phyloP scores from a whole-genome alignment of 2,113 vertebrate species.

The Hippopotamus amphibius region DNA sequence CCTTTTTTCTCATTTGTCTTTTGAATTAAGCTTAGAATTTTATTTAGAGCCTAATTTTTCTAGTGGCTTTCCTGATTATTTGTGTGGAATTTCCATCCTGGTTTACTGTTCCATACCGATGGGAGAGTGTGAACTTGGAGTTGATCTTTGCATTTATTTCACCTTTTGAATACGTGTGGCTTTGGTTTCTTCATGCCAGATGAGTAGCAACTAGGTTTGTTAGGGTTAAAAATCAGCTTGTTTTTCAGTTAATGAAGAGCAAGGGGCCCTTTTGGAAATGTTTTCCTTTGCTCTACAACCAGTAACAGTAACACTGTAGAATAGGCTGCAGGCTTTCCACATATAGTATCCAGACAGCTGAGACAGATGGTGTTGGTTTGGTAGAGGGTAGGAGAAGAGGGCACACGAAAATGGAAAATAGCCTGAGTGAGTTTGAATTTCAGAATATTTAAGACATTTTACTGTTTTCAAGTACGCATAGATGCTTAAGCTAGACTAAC shows the following conservation, averaged over 20 bases:
- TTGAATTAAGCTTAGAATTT: conserved; percentile 46
- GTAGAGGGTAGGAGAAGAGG: background rate
- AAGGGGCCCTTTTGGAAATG: background rate
- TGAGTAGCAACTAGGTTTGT: background rate
- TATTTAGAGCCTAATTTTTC: conserved; percentile 57
- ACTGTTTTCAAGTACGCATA: background rate
- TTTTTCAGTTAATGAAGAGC: background rate
- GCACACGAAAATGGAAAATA: background rate
- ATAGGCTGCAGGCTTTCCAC: accelerated
- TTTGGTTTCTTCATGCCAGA: conserved; percentile 15
- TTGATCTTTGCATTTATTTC: background rate
- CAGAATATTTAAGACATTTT: background rate
- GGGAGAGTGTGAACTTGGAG: background rate
- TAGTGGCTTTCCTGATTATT: background rate
- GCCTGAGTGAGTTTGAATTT: background rate
- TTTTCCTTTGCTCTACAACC: background rate
- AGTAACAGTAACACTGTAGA: background rate
- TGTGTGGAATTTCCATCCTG: background rate
- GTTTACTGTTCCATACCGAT: background rate
- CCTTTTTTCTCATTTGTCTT: background rate
- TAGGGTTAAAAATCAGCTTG: background rate
- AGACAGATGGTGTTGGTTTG: background rate
- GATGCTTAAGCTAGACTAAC: background rate
- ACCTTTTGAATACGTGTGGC: background rate
- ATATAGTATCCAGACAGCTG: accelerated